Evolutionary conservation across 2,113 vertebrate species (phyloP), one percentile per base, ranked within the genome.

Genomic region (Noctilio leporinus): DNA sequence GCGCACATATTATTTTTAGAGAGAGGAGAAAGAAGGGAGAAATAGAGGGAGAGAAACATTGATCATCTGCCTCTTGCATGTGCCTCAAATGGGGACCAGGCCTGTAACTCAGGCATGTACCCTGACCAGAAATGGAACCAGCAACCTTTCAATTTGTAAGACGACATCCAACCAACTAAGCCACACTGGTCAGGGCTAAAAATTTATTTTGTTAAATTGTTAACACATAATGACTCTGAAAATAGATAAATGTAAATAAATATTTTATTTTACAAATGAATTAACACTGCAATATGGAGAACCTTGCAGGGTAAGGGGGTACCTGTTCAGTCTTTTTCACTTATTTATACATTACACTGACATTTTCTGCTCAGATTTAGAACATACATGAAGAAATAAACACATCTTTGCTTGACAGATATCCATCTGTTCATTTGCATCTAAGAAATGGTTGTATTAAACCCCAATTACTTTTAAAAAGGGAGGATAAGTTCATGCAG

Each of bases 381-480:
- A 94, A 92, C 38, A 91, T 67, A 92, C 89, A 89, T 96, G 93
- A 93, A 82, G 35, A 96, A 96, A 97, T 93, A 97, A 97, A 96
- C 12, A 67, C 47, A 70, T 49, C 26, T 57, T 88, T 95, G 62
- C 80, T 91, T 97, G 83, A 95, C 93, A 96, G 93, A 97, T 93
- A 47, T 76, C 91, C 94, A 97, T 96, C 92, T 97, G 95, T 96
- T 97, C 96, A 78, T 98, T 98, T 97, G 80, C 96, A 91, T 94
- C 97, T 92, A 97, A 62, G 10, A 30, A 30, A 97, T 89, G n/a
- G n/a, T n/a, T n/a, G n/a, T n/a, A n/a, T n/a, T n/a, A 96, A 82
- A 65, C 49, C 77, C 22, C 35, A 90, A 33, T 24, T 4, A 24
- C 84, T 91, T 93, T 43, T 33, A 70, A 93, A 95, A 59, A 22